Base-by-base conservation (phyloP, 1,140 invertebrate species). In the Leptinotarsa lineolata region DNA sequence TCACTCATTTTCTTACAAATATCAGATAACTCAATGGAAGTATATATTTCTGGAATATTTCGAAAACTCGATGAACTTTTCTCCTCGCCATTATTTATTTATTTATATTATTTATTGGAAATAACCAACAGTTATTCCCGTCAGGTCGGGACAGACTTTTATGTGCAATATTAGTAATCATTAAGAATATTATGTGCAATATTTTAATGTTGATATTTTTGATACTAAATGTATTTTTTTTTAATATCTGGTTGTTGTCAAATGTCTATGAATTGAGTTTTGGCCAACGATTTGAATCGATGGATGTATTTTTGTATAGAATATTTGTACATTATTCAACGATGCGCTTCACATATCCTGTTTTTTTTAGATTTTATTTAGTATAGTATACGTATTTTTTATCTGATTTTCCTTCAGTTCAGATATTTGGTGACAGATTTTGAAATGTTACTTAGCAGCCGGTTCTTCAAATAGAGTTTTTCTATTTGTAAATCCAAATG, bases 181-280 rank as follows among this genome's bases (percentile, higher is more conserved):
- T 65, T 65, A 65, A 65, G 63, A 65, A 65, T 65, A 65, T 65
- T 22, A 24, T 65, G 63, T 65, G 63, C 63, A 65, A 65, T 65
- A 65, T 65, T 21, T 65, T 65, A 61, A 39, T 65, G 63, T 65
- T 65, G 63, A 65, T 65, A 65, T 65, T 65, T 64, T 64, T 22
- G 22, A 64, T 64, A 15, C 13, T 65, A 65, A 21, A 8, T 63
- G 15, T 18, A 12, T 13, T 30, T 16, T 22, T 30, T 22, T 21
- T 16, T 15, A 22, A 24, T 30, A 24, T 21, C 11, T 24, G 39
- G 24, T 1, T 22, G 3, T 30, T n/a, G 16, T 65, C 22, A 39
- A 65, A 39, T 21, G 22, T 65, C 24, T 65, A 65, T 22, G 15
- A 22, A 16, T n/a, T 30, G 63, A 22, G 22, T 63, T 63, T 21